phyloP scores from a whole-genome alignment of 1,140 invertebrate genomes.

The Brachionus angularis region DNA sequence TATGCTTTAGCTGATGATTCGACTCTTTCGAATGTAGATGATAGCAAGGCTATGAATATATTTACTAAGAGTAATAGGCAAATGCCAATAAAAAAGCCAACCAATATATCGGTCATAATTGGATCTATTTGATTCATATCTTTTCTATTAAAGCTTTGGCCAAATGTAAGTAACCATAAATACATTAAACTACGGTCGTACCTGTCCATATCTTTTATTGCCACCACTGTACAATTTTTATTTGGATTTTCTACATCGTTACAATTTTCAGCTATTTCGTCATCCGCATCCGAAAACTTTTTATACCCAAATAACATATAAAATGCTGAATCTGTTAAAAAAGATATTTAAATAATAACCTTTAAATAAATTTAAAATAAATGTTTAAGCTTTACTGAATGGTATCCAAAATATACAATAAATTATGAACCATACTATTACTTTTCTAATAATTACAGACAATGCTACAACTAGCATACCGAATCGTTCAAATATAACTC shows the following conservation, averaged over 20 bases:
- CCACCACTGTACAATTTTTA: no score
- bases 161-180: not conserved
- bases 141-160: not conserved
- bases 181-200: not conserved
- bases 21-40: constrained; percentile 13
- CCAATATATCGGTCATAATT: not conserved
- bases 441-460: not conserved
- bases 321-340: no score
- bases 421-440: not conserved
- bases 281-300: no score
- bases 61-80: not conserved
- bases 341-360: no score
- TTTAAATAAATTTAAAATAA: no score
- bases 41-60: constrained; percentile 18
- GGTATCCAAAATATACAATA: not conserved
- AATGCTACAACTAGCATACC: not conserved
- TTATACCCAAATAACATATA: no score
- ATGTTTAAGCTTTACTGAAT: no score
- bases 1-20: not conserved
- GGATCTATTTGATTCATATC: not conserved
- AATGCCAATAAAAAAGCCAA: not conserved
- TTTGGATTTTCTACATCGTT: no score
- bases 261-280: no score
- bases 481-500: no score
- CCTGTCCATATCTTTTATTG: not conserved